Percentiles rank a stretch among this genome's conserved stretches.
Evolutionary conservation across 1,140 invertebrate genomes (phyloP).

Genomic region (Hylyphantes graminicola): DNA sequence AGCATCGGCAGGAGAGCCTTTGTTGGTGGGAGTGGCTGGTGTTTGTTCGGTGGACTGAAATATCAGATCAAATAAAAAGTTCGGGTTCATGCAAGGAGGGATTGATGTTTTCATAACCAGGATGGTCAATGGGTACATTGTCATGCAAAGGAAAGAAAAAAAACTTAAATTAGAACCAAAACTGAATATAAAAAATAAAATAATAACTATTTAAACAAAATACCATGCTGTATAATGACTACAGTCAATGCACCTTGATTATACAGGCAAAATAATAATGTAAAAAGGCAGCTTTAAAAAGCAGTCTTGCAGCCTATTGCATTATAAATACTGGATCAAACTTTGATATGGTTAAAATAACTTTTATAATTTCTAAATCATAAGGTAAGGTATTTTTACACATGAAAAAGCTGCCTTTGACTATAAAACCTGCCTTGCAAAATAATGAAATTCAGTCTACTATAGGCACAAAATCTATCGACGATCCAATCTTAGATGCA

Average conservation of each 20-base stretch:
- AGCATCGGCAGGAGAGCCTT: neutral
- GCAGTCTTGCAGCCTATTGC: no score
- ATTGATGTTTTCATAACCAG: conserved; percentile 48
- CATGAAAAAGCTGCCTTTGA: no score
- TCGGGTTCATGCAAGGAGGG: conserved; percentile 40
- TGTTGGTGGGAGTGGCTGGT: conserved; percentile 26
- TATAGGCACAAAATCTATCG: no score
- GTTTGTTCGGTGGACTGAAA: conserved; percentile 43
- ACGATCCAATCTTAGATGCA: no score
- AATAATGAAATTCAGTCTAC: no score
- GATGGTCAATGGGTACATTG: conserved; percentile 20
- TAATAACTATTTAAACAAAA: neutral
- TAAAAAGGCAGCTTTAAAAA: no score
- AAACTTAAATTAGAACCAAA: conserved; percentile 49
- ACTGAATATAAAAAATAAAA: conserved; percentile 14
- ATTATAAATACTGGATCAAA: no score
- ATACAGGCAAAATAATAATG: no score
- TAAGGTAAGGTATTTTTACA: no score
- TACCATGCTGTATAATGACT: neutral
- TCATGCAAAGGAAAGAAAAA: conserved; percentile 56
- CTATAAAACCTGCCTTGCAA: no score
- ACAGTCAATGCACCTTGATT: neutral
- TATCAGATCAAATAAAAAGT: conserved; percentile 50
- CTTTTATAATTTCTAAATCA: no score
- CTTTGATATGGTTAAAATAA: no score